Conservation (phyloP, 1,140 invertebrate genomes). For the Nautilus pompilius region DNA sequence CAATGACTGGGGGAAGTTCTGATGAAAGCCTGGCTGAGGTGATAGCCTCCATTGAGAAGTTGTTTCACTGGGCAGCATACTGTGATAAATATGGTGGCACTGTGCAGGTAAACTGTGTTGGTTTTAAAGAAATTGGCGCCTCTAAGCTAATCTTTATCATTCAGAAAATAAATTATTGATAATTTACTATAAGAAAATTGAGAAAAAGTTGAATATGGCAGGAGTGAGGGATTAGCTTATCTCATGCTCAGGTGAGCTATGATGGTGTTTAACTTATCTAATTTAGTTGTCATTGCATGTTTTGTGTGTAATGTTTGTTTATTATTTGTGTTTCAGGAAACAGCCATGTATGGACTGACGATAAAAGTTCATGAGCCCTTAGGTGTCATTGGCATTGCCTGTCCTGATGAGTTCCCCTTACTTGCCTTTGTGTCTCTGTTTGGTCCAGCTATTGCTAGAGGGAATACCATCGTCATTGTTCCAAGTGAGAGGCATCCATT, state of each 20-base stretch:
- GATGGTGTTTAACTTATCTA: no score
- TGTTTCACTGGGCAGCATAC: constrained; percentile 59
- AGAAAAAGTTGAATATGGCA: no score
- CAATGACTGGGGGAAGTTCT: constrained; percentile 39
- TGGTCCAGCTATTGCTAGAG: constrained; percentile 54
- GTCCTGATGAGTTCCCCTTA: constrained; percentile 55
- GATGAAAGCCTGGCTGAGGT: constrained; percentile 50
- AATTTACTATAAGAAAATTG: no score
- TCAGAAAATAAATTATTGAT: no score
- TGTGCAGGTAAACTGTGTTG: constrained; percentile 47
- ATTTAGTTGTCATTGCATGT: no score
- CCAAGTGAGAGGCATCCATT: constrained; percentile 56
- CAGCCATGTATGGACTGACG: constrained; percentile 55
- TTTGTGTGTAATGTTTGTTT: neutral
- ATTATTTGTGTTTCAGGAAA: constrained; percentile 48
- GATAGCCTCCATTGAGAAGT: constrained; percentile 47
- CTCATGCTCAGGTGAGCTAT: no score
- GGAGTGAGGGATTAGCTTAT: no score
- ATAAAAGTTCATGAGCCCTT: constrained; percentile 56
- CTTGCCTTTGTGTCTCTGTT: constrained; percentile 57
- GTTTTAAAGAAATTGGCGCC: neutral
- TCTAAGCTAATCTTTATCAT: neutral
- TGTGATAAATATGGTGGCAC: constrained; percentile 57
- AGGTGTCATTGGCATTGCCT: constrained; percentile 59
- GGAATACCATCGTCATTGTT: constrained; percentile 57